Evolutionary conservation across 2,113 vertebrate species (phyloP).

Genomic region (Trematomus loennbergii): DNA sequence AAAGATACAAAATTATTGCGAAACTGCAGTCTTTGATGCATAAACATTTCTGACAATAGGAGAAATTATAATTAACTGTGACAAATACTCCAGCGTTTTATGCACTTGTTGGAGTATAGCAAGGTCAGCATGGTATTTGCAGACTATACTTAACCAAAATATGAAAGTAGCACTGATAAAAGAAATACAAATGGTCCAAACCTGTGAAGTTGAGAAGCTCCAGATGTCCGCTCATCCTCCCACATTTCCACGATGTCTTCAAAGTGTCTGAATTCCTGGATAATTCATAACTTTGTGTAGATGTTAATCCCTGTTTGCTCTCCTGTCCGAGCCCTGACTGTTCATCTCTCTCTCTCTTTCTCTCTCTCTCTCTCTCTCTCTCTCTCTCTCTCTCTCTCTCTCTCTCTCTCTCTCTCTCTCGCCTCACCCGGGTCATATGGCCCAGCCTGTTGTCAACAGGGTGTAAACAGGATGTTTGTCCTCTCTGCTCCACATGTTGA

Average conservation of each 20-base stretch:
- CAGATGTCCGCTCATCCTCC: slow-evolving; percentile 33
- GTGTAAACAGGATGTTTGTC: slow-evolving; percentile 70
- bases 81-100: neutral
- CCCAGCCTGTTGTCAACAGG: slow-evolving; percentile 46
- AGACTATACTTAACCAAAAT: neutral
- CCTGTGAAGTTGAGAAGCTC: slow-evolving; percentile 57
- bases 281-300: neutral
- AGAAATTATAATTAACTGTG: neutral
- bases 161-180: neutral
- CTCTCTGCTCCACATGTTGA: slow-evolving; percentile 75
- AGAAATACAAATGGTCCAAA: slow-evolving; percentile 29
- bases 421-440: slow-evolving; percentile 58
- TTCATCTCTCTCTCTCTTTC: slow-evolving; percentile 10
- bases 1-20: neutral
- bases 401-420: too few species aligned
- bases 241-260: slow-evolving; percentile 33
- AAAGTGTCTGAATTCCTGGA: neutral
- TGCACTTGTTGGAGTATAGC: too few species aligned
- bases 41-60: neutral
- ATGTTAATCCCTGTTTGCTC: slow-evolving; percentile 17
- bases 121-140: neutral
- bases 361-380: too few species aligned
- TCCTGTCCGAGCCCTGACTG: slow-evolving; percentile 17
- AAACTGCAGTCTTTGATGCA: neutral
- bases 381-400: too few species aligned